Evolutionary conservation across 2,888 invertebrate species (phyloP), one percentile per base, ranked within the genome.

Genomic region (Dryadula phaetusa): DNA sequence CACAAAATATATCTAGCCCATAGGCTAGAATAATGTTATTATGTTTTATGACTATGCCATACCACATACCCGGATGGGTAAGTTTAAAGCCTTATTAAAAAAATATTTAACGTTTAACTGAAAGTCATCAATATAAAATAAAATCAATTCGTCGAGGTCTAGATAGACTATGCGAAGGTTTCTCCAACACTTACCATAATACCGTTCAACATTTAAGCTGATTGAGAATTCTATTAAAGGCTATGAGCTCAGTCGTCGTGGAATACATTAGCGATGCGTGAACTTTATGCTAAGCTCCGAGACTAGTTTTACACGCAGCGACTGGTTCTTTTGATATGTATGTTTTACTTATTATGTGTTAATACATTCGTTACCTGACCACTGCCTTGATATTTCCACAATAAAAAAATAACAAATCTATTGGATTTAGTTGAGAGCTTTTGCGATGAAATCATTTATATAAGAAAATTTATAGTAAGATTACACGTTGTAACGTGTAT

Each of bases 211-310:
- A 82, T 83, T 82, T 82, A 79, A 82, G 81, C 81, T 80, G 83
- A 84, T 86, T 83, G 84, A 84, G 85, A 84, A 87, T 87, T 89
- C 88, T 92, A 91, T 86, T 90, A 87, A 76, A 86, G 84, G 82
- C 84, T 85, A 87, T 92, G 92, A 92, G 89, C 88, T 92, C 90
- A 92, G 80, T 79, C 77, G 78, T 85, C 90, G 90, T 91, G 91
- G 90, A 86, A 92, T 92, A 90, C 82, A 90, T 92, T 91, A 90
- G 81, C 79, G 76, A 82, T 80, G 86, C 84, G 83, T 86, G 86
- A 87, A 88, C 88, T 88, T 87, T 84, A 86, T 85, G 83, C 82
- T 79, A 85, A 90, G 85, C 85, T 89, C 80, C 77, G 64, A 70
- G 71, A 64, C 64, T 64, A 28, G 67, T 54, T 64, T 62, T 54